A percentile compares a stretch with the other conserved stretches of the same genome.
phyloP scores from a whole-genome alignment of 2,888 invertebrate genomes.

The Fissipunctia ypsillon region DNA sequence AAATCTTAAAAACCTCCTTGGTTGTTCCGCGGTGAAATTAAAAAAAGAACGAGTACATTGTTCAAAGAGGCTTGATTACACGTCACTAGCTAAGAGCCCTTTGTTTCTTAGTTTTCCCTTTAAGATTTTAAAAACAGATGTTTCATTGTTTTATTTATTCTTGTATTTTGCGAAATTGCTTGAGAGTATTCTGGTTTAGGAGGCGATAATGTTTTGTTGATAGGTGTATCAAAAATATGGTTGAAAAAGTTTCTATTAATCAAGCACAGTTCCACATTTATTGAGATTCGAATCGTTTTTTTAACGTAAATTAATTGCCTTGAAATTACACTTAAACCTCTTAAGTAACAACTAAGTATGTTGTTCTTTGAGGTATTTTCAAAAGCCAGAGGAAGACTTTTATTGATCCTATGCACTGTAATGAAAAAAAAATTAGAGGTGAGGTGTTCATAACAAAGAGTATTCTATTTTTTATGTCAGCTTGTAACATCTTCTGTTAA shows the following conservation, averaged over 20 bases:
- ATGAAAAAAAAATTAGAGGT: too few relatives aligned
- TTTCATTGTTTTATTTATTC: slow-evolving; percentile 60
- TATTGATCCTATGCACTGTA: neutral
- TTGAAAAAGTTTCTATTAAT: neutral
- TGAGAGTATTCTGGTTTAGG: slow-evolving; percentile 13
- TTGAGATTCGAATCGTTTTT: neutral
- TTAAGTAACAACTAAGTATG: too few relatives aligned
- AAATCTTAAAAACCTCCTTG: slow-evolving; percentile 65
- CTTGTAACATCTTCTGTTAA: neutral
- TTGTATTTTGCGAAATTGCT: slow-evolving; percentile 43
- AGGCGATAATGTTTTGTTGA: neutral
- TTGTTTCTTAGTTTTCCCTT: slow-evolving; percentile 77
- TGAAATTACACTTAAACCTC: neutral
- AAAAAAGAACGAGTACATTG: slow-evolving; percentile 75
- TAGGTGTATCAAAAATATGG: neutral
- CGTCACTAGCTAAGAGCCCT: slow-evolving; percentile 80
- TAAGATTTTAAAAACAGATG: slow-evolving; percentile 66
- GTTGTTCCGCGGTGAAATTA: slow-evolving; percentile 72
- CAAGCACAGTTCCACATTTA: neutral
- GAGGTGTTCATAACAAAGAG: too few relatives aligned
- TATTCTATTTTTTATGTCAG: too few relatives aligned
- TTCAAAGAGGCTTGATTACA: slow-evolving; percentile 85
- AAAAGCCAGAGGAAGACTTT: neutral
- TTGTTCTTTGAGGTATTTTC: neutral
- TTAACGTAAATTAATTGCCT: neutral